phyloP scores from a whole-genome alignment of 2,113 vertebrate genomes.

The Coptodon bakossiorum region DNA sequence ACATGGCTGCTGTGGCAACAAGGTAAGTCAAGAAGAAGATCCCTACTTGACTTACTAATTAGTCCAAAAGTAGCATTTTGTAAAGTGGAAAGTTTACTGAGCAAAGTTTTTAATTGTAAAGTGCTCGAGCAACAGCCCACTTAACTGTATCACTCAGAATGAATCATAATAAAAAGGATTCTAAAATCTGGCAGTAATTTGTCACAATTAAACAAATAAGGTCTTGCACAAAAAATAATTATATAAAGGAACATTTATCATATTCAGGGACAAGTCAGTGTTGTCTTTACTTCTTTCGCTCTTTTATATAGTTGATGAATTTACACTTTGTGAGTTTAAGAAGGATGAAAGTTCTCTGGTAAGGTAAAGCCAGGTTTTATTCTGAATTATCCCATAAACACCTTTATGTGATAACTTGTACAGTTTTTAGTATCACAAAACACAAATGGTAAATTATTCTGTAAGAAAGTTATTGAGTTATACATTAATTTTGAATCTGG shows the following conservation, averaged over 20 bases:
- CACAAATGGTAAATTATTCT: background rate
- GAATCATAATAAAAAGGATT: background rate
- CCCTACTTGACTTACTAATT: background rate
- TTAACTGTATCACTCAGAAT: background rate
- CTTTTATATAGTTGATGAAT: background rate
- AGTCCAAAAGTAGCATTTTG: background rate
- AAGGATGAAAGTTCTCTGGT: background rate
- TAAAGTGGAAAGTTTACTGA: background rate
- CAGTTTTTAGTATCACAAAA: background rate
- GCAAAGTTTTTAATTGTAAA: background rate
- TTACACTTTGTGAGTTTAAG: background rate
- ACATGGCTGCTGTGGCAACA: background rate
- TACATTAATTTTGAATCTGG: background rate
- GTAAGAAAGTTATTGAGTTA: slow-evolving; percentile 12
- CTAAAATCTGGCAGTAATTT: background rate
- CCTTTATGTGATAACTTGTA: background rate
- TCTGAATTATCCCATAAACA: background rate
- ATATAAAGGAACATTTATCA: background rate
- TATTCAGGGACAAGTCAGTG: background rate
- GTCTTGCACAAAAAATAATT: background rate
- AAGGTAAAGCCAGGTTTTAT: background rate
- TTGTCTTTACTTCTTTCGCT: background rate
- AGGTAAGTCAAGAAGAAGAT: background rate
- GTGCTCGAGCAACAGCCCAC: background rate
- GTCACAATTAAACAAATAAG: background rate